A percentile compares a stretch with the other conserved stretches of the same genome.
These are phyloP conservation scores for Masnerella sp. DNA, from an alignment of 2,888 invertebrate genomes.

Conservation along the genomic window DNA sequence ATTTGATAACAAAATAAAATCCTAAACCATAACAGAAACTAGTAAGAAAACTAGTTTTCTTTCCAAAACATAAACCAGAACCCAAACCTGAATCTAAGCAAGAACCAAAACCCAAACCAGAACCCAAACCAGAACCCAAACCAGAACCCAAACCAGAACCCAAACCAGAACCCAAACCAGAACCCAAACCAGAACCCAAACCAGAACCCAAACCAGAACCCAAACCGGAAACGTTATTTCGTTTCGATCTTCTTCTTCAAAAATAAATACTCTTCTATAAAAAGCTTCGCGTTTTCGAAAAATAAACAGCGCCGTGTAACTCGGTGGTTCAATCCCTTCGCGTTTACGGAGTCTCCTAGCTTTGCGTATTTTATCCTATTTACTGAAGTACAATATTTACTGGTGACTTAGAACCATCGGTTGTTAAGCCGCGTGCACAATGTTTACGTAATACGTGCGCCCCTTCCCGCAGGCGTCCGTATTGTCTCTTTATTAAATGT, in stretches of 20 bases:
- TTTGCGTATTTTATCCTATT: slow-evolving; percentile 68
- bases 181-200: no score
- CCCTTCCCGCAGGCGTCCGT: slow-evolving; percentile 44
- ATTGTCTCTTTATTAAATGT: slow-evolving; percentile 50
- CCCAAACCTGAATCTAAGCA: no score
- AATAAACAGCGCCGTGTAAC: slow-evolving; percentile 52
- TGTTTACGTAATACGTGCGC: slow-evolving; percentile 64
- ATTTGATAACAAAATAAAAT: no score
- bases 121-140: no score
- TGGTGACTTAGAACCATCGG: slow-evolving; percentile 73
- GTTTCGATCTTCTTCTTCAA: slow-evolving; percentile 8
- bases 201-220: no score
- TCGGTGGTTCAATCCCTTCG: slow-evolving; percentile 65
- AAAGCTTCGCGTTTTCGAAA: slow-evolving; percentile 40
- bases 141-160: no score
- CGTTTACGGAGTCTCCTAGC: slow-evolving; percentile 57
- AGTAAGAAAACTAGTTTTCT: no score
- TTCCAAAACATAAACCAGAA: no score
- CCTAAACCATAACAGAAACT: no score
- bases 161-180: no score
- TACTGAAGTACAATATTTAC: slow-evolving; percentile 73
- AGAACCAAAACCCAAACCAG: no score
- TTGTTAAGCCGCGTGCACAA: slow-evolving; percentile 73
- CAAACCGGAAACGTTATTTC: no score
- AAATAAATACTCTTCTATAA: slow-evolving; percentile 38